Evolutionary conservation across 1,140 invertebrate species (phyloP).

Genomic region (Anastrepha ludens): DNA sequence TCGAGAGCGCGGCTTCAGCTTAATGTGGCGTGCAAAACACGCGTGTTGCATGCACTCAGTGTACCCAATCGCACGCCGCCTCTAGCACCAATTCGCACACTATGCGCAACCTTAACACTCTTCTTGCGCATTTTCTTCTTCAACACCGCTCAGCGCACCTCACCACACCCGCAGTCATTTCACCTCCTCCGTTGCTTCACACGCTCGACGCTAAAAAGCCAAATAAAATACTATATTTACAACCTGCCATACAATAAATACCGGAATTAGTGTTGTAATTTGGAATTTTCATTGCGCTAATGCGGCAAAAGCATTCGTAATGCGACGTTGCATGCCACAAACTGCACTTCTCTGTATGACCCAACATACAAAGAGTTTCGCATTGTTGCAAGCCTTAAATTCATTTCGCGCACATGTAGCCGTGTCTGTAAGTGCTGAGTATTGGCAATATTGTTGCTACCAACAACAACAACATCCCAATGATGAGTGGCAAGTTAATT

Average conservation of each 20-base stretch:
- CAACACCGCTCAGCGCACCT: neutral
- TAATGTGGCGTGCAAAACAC: conserved; percentile 7
- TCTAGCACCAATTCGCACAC: neutral
- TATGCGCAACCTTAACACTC: neutral
- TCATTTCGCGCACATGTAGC: neutral
- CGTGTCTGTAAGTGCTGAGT: neutral
- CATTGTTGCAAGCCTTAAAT: neutral
- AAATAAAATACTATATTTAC: conserved; percentile 36
- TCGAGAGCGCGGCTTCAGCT: neutral
- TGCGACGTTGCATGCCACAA: conserved; percentile 19
- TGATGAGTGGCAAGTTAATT: conserved; percentile 44
- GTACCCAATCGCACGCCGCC: neutral
- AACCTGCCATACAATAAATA: conserved; percentile 46
- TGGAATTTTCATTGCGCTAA: conserved; percentile 48
- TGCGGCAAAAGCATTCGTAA: conserved; percentile 47
- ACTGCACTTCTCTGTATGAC: neutral
- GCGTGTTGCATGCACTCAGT: conserved; percentile 27
- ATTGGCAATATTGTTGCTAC: conserved; percentile 10
- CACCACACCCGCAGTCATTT: too few relatives aligned
- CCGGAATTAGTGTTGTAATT: conserved; percentile 46
- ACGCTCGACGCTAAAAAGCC: neutral
- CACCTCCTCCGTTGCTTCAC: neutral
- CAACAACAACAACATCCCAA: conserved; percentile 1
- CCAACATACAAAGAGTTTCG: neutral
- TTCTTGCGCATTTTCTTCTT: neutral